A percentile compares a stretch with the other conserved stretches of the same genome.
phyloP scores from a whole-genome alignment of 2,888 invertebrate genomes.

The Amphipyra berbera region DNA sequence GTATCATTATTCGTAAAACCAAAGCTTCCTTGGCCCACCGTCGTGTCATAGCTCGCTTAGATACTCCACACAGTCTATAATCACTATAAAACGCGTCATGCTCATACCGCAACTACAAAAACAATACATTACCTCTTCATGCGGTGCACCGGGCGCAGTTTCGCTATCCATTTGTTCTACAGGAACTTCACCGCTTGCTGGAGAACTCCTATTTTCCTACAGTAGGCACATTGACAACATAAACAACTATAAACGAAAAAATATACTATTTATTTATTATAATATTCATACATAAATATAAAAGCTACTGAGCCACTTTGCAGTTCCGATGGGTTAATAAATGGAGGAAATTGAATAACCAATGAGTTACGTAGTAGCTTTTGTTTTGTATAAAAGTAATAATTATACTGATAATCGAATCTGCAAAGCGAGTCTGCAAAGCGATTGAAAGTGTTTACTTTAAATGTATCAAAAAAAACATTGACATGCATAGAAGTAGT shows the following conservation, averaged over 20 bases:
- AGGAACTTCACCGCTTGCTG: constrained; percentile 64
- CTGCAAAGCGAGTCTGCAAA: constrained; percentile 31
- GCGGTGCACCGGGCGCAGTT: constrained; percentile 56
- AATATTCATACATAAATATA: constrained; percentile 22
- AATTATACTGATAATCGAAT: constrained; percentile 1
- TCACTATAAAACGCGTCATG: constrained; percentile 18
- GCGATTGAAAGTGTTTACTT: constrained; percentile 8
- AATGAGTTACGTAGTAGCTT: too few relatives aligned
- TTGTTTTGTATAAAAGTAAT: too few relatives aligned
- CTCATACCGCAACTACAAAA: constrained; percentile 37
- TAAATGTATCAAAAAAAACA: constrained; percentile 29
- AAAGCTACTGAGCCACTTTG: constrained; percentile 16
- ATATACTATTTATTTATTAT: constrained; percentile 38
- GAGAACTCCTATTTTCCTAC: constrained; percentile 70
- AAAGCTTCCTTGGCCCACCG: not conserved
- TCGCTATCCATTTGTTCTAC: constrained; percentile 70
- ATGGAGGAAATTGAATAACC: too few relatives aligned
- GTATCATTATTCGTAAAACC: not conserved
- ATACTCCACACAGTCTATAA: constrained; percentile 3
- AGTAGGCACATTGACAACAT: constrained; percentile 73
- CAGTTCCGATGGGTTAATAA: constrained; percentile 11
- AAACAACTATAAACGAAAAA: constrained; percentile 59
- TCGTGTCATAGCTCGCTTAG: constrained; percentile 8
- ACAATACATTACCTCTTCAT: constrained; percentile 68
- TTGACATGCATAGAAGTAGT: constrained; percentile 28